A percentile compares a stretch with the other conserved stretches of the same genome.
phyloP scores from a whole-genome alignment of 53 echinoderm and acorn worm species.

The Zoroaster sp. region DNA sequence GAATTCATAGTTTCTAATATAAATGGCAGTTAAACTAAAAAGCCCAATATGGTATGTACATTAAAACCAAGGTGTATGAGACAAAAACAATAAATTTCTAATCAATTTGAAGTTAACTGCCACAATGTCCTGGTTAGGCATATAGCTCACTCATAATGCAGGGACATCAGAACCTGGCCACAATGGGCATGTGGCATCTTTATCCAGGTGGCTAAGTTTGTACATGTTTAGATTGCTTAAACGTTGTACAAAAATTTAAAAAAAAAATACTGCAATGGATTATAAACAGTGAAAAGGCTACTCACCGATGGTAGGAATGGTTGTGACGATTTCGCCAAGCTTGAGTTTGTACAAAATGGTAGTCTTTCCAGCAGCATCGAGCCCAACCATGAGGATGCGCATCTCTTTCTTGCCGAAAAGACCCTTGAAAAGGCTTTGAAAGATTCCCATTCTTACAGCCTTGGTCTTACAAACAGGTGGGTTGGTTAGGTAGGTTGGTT shows the following conservation, averaged over 20 bases:
- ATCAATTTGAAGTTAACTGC: not conserved
- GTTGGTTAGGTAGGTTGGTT: slow-evolving; percentile 26
- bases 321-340: slow-evolving; percentile 97
- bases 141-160: too few relatives aligned
- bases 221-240: not conserved
- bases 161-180: too few relatives aligned
- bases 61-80: not conserved
- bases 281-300: not conserved
- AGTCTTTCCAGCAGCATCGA: slow-evolving; percentile 94
- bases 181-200: too few relatives aligned
- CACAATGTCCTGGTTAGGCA: too few relatives aligned
- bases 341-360: slow-evolving; percentile 96
- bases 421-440: slow-evolving; percentile 48
- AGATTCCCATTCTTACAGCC: slow-evolving; percentile 9
- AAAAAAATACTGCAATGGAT: not conserved
- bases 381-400: slow-evolving; percentile 94
- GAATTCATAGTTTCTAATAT: too few relatives aligned
- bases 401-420: slow-evolving; percentile 90
- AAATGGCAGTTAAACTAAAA: too few relatives aligned
- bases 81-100: not conserved
- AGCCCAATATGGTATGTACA: too few relatives aligned
- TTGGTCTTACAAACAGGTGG: not conserved
- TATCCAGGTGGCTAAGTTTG: too few relatives aligned
- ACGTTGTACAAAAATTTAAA: not conserved
- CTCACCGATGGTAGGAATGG: slow-evolving; percentile 95